A percentile compares a stretch with the other conserved stretches of the same genome.
Evolutionary conservation across 2,888 invertebrate species (phyloP).

Genomic region (Ptychoptera contaminata): DNA sequence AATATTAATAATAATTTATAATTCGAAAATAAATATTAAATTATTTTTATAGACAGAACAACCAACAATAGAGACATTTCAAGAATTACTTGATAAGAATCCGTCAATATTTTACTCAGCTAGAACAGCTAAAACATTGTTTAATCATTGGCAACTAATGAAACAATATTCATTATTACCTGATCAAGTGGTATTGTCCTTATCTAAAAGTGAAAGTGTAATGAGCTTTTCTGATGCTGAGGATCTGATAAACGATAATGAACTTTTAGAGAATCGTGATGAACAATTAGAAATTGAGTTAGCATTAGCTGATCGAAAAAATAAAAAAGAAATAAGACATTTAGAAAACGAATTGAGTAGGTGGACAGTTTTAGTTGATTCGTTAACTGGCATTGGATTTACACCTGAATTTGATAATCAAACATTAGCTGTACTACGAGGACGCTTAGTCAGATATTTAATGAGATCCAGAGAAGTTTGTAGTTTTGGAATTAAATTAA

Average conservation of each 20-base stretch:
- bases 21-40: background rate
- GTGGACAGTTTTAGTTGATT: conserved; percentile 88
- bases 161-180: conserved; percentile 83
- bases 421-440: conserved; percentile 82
- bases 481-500: background rate
- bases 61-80: conserved; percentile 63
- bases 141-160: conserved; percentile 83
- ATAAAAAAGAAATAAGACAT: conserved; percentile 73
- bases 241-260: conserved; percentile 70
- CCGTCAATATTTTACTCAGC: conserved; percentile 75
- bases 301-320: conserved; percentile 53
- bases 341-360: conserved; percentile 78
- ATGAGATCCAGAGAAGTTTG: conserved; percentile 80
- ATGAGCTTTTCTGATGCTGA: conserved; percentile 83
- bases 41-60: conserved; percentile 41
- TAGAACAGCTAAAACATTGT: conserved; percentile 69
- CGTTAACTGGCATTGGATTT: conserved; percentile 60
- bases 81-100: conserved; percentile 68
- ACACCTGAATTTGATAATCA: conserved; percentile 84
- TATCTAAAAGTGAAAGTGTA: conserved; percentile 45
- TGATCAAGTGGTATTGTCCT: conserved; percentile 63
- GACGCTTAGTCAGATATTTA: conserved; percentile 80
- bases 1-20: background rate
- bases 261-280: conserved; percentile 63
- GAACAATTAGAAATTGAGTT: conserved; percentile 67